Evolutionary conservation across 2,888 invertebrate genomes (phyloP), one percentile per base, ranked within the genome.

Genomic region (Iphiclides podalirius): DNA sequence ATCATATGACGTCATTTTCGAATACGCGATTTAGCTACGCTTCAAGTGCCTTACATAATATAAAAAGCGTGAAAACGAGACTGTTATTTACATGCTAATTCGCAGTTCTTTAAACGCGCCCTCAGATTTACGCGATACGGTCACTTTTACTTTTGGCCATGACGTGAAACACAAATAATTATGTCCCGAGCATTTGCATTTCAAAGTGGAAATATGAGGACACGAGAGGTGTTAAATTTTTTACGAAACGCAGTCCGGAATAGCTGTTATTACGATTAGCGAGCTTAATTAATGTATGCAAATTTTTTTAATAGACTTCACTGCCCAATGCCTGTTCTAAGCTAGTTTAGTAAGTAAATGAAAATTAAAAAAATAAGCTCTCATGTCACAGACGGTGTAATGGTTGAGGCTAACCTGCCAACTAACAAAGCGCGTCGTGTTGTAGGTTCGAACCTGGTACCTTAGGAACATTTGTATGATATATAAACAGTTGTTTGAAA

Each of bases 31-130:
- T n/a, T n/a, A n/a, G n/a, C n/a, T n/a, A n/a, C n/a, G n/a, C n/a
- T n/a, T n/a, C n/a, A n/a, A n/a, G n/a, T n/a, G n/a, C n/a, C n/a
- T 34, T 36, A 46, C 31, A 37, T 17, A 35, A 14, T 8, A 11
- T 1, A 34, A 26, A 48, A n/a, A n/a, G n/a, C n/a, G n/a, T n/a
- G n/a, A 48, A 47, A 48, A 17, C 1, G 31, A 2, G 23, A 4
- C 6, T n/a, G 33, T 43, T 26, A 49, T 49, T 43, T 15, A 49
- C 33, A 49, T 49, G 48, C 37, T 38, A 49, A 49, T 49, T 33
- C 9, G 16, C 1, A 12, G 13, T 9, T 37, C 38, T 49, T 38
- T 35, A 38, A 33, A 17, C 36, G 11, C 23, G 11, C 23, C n/a
- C 33, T 35, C 9, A 37, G 41, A n/a, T n/a, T n/a, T n/a, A n/a